Conservation (phyloP, 2,888 invertebrate species). For the Cartodere bifasciata region DNA sequence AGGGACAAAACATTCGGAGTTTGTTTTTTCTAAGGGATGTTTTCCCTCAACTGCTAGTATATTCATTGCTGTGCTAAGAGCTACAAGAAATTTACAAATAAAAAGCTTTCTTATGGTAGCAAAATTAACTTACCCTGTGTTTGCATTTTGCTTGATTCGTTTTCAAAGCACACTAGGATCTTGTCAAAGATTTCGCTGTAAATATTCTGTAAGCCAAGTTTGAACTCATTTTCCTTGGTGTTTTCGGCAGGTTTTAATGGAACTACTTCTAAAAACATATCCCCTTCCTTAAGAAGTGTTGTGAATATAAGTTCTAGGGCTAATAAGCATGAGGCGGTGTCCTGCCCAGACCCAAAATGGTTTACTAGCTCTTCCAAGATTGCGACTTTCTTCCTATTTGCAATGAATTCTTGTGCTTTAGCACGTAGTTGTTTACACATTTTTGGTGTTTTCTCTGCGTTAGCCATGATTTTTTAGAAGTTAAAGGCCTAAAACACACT, state of each 20-base stretch:
- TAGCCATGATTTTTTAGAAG: too few species aligned
- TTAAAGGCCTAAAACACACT: too few species aligned
- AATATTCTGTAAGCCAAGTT: conserved; percentile 54
- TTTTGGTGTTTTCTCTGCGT: conserved; percentile 34
- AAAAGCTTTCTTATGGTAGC: not conserved
- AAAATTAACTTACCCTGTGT: conserved; percentile 25
- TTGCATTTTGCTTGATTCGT: conserved; percentile 28
- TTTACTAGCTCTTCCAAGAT: conserved; percentile 54
- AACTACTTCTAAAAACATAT: conserved; percentile 47
- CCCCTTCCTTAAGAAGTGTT: conserved; percentile 51
- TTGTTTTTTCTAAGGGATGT: conserved; percentile 44
- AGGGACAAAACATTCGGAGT: conserved; percentile 47
- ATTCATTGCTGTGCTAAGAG: conserved; percentile 60
- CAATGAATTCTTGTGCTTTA: conserved; percentile 60
- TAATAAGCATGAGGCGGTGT: conserved; percentile 45
- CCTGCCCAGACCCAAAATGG: conserved; percentile 45
- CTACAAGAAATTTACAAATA: conserved; percentile 25
- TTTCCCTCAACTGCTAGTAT: conserved; percentile 60
- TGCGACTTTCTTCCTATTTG: conserved; percentile 46
- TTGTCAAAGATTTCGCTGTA: conserved; percentile 53
- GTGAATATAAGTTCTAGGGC: conserved; percentile 61
- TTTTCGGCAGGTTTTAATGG: conserved; percentile 44
- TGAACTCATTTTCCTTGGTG: conserved; percentile 50
- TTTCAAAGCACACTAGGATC: conserved; percentile 43
- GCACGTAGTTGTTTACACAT: conserved; percentile 51